Conservation (phyloP, 2,113 vertebrate genomes). For the Heliornis fulica region DNA sequence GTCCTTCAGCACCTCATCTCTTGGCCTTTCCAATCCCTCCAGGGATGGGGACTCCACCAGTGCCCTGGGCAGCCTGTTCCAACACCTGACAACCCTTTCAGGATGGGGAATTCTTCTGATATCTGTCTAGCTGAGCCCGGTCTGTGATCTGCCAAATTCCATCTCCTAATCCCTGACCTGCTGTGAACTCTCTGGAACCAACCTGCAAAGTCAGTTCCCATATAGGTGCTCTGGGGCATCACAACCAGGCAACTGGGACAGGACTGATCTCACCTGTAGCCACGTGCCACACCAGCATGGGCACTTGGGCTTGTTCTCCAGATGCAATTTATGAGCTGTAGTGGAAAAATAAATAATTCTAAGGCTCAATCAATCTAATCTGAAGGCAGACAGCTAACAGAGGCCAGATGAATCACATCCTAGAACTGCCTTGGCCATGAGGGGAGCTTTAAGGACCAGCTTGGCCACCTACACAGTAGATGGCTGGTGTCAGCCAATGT, state of each 20-base stretch:
- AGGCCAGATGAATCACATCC: background rate
- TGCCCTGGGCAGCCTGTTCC: too few species aligned
- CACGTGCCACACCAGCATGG: background rate
- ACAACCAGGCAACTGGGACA: fast-evolving
- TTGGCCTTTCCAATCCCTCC: too few species aligned
- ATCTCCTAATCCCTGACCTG: background rate
- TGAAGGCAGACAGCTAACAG: background rate
- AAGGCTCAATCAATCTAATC: background rate
- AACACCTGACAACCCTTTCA: too few species aligned
- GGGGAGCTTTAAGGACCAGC: background rate
- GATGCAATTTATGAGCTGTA: background rate
- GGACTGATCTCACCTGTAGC: background rate
- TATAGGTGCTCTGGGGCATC: background rate
- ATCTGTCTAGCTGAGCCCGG: background rate
- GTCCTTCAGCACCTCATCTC: too few species aligned
- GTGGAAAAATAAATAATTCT: background rate
- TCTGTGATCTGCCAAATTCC: background rate
- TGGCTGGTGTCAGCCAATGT: background rate
- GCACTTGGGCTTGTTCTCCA: background rate
- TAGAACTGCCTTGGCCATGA: background rate
- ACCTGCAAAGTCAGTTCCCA: background rate
- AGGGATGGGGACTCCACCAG: too few species aligned
- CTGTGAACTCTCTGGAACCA: background rate
- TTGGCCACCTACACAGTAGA: fast-evolving
- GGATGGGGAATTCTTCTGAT: too few species aligned